Base-by-base conservation (phyloP, 2,113 vertebrate species). In the Amblyornis subalaris region DNA sequence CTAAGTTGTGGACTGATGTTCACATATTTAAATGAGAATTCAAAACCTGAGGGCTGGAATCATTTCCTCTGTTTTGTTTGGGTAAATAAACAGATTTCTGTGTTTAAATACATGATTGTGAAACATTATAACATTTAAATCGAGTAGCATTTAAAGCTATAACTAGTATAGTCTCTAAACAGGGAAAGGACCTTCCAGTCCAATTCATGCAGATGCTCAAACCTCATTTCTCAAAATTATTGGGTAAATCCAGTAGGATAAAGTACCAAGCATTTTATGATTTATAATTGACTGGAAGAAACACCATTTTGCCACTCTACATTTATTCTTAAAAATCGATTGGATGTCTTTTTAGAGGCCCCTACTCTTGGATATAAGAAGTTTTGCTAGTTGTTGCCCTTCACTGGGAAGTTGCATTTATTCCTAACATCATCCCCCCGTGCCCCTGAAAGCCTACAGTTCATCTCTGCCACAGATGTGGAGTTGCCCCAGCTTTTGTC, bases 71-170 rank as follows among this genome's bases (percentile, higher is more conserved):
- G 98, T 98, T 98, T 98, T 95, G 97, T 98, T 98, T 98, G 98
- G 97, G 97, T 98, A 98, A 98, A 98, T 98, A 98, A 98, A 98
- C 96, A 98, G 93, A 98, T 97, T 98, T 98, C 97, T 98, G 98
- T 98, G 98, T 98, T 98, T 97, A 98, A 98, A 97, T 93, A 94
- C 78, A 88, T 94, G 78, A 96, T 92, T 97, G 96, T 96, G 95
- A 97, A 96, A 97, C 79, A 88, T 92, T 97, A 22, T 77, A 95
- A 79, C 86, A 75, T 95, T 96, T 73, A 72, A 67, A 82, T 72
- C 31, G 9, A 54, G 8, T 29, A 51, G 4, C 50, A 33, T 42
- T 85, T 80, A n/a, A 81, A 91, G 23, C 66, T 95, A 4, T 77
- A 60, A 88, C 15, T 42, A 38, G 19, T 90, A 53, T 24, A 45